Conservation (phyloP, 2,888 invertebrate species). For the Protonemura montana region DNA sequence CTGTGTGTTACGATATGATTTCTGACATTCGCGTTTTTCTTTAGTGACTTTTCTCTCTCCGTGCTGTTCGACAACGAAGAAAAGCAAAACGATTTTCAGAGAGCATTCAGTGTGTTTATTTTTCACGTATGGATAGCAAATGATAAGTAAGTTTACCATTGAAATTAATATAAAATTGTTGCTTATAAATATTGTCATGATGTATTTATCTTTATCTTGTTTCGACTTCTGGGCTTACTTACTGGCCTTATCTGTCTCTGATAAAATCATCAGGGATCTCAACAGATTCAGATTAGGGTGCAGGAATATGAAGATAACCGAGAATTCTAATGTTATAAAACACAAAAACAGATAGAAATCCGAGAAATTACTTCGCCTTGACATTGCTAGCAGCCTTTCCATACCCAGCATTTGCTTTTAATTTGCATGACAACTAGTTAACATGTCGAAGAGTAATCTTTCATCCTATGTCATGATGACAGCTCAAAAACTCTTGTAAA, state of each 20-base stretch:
- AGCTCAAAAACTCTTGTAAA: not conserved
- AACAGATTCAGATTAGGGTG: not conserved
- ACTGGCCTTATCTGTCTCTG: not conserved
- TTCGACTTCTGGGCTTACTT: not conserved
- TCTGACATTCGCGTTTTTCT: not conserved
- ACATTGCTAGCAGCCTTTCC: not conserved
- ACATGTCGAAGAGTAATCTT: not conserved
- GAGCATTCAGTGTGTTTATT: not conserved
- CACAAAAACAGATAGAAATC: not conserved
- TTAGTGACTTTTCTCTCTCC: not conserved
- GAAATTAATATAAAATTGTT: not conserved
- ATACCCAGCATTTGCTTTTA: not conserved
- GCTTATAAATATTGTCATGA: not conserved
- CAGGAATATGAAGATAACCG: not conserved
- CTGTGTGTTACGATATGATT: not conserved
- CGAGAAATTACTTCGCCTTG: not conserved
- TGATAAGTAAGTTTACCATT: not conserved
- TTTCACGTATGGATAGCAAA: not conserved
- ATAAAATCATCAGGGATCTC: not conserved
- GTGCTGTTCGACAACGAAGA: not conserved
- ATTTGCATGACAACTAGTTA: not conserved
- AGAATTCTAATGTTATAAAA: too few species aligned
- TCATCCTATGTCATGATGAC: not conserved
- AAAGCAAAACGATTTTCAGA: not conserved
- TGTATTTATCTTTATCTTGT: not conserved